Conservation (phyloP, 2,797 vertebrate species). For the Etheostoma perlongum region DNA sequence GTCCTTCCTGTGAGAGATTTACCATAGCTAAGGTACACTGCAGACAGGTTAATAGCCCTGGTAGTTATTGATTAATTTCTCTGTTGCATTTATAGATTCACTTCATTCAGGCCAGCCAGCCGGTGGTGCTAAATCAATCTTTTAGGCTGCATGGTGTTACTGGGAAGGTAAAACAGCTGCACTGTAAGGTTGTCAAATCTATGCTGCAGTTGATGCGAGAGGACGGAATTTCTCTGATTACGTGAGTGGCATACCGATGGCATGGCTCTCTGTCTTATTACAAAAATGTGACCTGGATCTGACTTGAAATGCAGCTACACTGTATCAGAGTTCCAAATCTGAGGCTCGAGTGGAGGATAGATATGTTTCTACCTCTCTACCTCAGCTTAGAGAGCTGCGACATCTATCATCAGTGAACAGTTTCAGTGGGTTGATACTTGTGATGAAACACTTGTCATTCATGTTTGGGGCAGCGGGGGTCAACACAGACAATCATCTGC, state of each 20-base stretch:
- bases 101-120: slow-evolving; percentile 40
- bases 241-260: background rate
- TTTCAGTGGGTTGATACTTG: slow-evolving; percentile 42
- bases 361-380: slow-evolving; percentile 9
- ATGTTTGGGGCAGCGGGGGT: too few species aligned
- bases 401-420: slow-evolving; percentile 43
- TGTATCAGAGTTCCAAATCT: background rate
- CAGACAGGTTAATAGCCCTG: slow-evolving; percentile 65
- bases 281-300: background rate
- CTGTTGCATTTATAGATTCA: slow-evolving; percentile 66
- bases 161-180: slow-evolving; percentile 39
- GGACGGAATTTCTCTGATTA: background rate
- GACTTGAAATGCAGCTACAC: background rate
- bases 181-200: slow-evolving; percentile 10
- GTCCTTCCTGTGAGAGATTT: slow-evolving; percentile 28
- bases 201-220: background rate
- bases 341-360: background rate
- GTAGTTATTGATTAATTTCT: slow-evolving; percentile 62
- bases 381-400: slow-evolving; percentile 2
- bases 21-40: slow-evolving; percentile 38
- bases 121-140: slow-evolving; percentile 49
- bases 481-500: too few species aligned
- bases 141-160: slow-evolving; percentile 19
- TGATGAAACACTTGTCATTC: too few species aligned
- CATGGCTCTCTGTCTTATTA: background rate